A percentile compares a stretch with the other conserved stretches of the same genome.
Conservation (phyloP, 2,797 vertebrate genomes). For the Sphenopsis melanotis region DNA sequence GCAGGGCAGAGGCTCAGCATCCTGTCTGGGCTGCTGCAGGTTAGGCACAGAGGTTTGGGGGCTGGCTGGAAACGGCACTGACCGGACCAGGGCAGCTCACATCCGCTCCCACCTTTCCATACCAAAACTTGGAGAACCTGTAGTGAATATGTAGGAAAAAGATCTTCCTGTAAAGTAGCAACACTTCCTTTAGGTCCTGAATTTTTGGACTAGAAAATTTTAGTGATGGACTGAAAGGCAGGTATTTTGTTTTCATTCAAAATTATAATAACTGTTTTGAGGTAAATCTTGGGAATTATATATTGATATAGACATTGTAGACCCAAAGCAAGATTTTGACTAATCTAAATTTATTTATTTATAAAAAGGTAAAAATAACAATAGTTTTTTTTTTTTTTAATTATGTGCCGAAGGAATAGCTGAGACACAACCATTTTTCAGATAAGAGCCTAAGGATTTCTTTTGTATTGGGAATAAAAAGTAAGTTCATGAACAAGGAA, state of each 20-base stretch:
- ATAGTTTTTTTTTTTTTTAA: too few species aligned
- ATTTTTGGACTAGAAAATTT: neutral
- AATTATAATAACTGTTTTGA: neutral
- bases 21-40: rapidly evolving
- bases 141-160: neutral
- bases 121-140: neutral
- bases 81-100: neutral
- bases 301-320: neutral
- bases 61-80: neutral
- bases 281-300: neutral
- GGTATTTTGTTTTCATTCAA: neutral
- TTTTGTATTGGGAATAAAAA: neutral
- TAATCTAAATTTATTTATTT: neutral
- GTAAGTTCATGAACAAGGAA: neutral
- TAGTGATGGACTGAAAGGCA: neutral
- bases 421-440: neutral
- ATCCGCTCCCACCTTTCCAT: neutral
- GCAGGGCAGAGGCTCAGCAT: neutral
- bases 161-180: neutral
- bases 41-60: neutral
- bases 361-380: neutral
- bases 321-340: neutral
- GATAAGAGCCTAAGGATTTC: neutral
- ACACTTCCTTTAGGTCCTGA: neutral
- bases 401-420: neutral